Base-by-base conservation (phyloP, 2,797 vertebrate species). In the Smutsia gigantea region DNA sequence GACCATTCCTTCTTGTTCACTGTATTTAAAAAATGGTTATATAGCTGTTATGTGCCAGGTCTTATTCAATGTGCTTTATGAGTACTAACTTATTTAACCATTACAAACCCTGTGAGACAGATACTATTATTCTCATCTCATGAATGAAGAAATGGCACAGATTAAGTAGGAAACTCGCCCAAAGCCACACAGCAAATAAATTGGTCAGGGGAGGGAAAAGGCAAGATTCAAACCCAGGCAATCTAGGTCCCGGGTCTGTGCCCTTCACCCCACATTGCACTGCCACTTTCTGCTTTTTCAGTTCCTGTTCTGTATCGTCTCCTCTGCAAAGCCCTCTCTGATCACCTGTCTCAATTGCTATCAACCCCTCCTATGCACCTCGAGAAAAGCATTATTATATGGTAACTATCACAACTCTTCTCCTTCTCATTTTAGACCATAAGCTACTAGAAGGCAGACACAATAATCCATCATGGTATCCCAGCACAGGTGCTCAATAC, bases 381-480 rank as follows among this genome's bases (percentile, higher is more conserved):
- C 1, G 0, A 55, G 59, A 92, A 72, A 17, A 87, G 37, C 63
- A 49, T 87, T 81, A 66, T 77, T 74, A 37, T 19, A 63, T 59
- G 83, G 61, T 82, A 88, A 96, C 66, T 72, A 82, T 61, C 49
- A 87, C 29, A 66, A 42, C 51, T 46, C 63, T 84, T 89, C 82
- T 88, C 69, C 84, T 93, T 92, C 46, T 87, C 42, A 84, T 86
- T 86, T 94, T 88, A 86, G 39, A 91, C 82, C 49, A 10, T 55
- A 79, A 75, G 69, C 83, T 89, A 71, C 86, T 64, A 39, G 78
- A 92, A 89, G 74, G 89, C 79, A 96, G 95, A 94, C 25, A 9
- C 69, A 64, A 53, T 94, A 71, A 97, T 97, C 96, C 71, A 96
- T 98, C 95, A 92, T 42, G 49, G 63, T 84, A 91, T 93, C 82